Evolutionary conservation across 2,888 invertebrate genomes (phyloP).

Genomic region (Herminia tarsipennalis): DNA sequence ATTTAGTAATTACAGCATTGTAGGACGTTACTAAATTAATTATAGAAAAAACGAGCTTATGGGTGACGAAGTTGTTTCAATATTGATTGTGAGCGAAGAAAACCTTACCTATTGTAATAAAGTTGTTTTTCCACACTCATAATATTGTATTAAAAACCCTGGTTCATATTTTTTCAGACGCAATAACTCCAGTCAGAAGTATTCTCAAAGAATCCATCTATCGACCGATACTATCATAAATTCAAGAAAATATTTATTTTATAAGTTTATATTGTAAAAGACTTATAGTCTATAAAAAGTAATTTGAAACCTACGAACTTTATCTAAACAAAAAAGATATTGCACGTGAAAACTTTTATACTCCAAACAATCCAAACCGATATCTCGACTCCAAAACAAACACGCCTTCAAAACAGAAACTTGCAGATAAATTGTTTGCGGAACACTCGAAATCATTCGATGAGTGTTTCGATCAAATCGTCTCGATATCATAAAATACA

Average conservation of each 20-base stretch:
- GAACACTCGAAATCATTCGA: conserved; percentile 56
- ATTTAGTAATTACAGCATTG: conserved; percentile 22
- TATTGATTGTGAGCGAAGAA: conserved; percentile 34
- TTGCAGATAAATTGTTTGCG: conserved; percentile 59
- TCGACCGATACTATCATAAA: too few species aligned
- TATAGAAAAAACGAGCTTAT: conserved; percentile 39
- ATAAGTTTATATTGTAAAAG: background rate
- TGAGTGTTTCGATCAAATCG: conserved; percentile 58
- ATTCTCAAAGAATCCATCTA: too few species aligned
- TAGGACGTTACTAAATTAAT: conserved; percentile 41
- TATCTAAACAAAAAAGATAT: conserved; percentile 16
- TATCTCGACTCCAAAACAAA: conserved; percentile 55
- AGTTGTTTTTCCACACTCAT: too few species aligned
- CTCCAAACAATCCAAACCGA: conserved; percentile 34
- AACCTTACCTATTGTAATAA: too few species aligned
- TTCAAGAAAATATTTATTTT: background rate
- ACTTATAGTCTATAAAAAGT: background rate
- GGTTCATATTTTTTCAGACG: too few species aligned
- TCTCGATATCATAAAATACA: conserved; percentile 72
- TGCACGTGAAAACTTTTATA: conserved; percentile 36
- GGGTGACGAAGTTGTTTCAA: conserved; percentile 26
- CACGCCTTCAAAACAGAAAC: conserved; percentile 49
- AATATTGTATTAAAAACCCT: too few species aligned
- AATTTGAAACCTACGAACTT: background rate
- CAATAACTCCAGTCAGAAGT: too few species aligned